phyloP scores from a whole-genome alignment of 2,888 invertebrate species.

The Machimus rusticus region DNA sequence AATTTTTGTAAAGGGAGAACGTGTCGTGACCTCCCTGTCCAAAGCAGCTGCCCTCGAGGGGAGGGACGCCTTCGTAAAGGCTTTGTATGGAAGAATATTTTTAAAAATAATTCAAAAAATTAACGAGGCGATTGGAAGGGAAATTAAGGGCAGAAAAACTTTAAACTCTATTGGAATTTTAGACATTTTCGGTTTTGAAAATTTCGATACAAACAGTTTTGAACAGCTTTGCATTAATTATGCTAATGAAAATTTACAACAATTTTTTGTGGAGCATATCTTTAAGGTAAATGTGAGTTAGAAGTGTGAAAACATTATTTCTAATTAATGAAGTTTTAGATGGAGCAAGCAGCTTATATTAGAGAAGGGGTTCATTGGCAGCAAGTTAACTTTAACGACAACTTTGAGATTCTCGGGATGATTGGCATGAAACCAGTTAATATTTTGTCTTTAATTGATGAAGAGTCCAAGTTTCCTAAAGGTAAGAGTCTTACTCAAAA shows the following conservation, averaged over 20 bases:
- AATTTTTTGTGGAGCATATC: conserved; percentile 94
- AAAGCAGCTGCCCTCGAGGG: conserved; percentile 82
- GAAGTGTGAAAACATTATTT: not conserved
- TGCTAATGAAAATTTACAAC: conserved; percentile 95
- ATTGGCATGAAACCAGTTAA: conserved; percentile 88
- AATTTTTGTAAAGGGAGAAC: conserved; percentile 83
- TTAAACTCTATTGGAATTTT: conserved; percentile 84
- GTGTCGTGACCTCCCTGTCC: conserved; percentile 77
- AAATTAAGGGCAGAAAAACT: conserved; percentile 60
- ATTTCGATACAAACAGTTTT: conserved; percentile 90
- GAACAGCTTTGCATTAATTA: conserved; percentile 97
- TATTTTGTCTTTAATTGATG: conserved; percentile 90
- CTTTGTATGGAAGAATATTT: conserved; percentile 91
- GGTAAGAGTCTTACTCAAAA: conserved; percentile 49
- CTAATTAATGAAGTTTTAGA: conserved; percentile 52
- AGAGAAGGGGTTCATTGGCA: conserved; percentile 91
- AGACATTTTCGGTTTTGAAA: conserved; percentile 98
- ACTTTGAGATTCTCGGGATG: conserved; percentile 88
- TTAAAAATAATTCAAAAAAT: conserved; percentile 89
- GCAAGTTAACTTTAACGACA: conserved; percentile 90
- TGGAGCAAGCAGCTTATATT: conserved; percentile 93
- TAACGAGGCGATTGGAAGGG: conserved; percentile 80
- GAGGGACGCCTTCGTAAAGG: conserved; percentile 91
- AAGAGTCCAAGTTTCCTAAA: conserved; percentile 87
- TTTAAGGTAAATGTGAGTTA: conserved; percentile 70